These are phyloP conservation scores for Notothenia rossii DNA, from an alignment of 2,113 vertebrate genomes.

Conservation along the genomic window DNA sequence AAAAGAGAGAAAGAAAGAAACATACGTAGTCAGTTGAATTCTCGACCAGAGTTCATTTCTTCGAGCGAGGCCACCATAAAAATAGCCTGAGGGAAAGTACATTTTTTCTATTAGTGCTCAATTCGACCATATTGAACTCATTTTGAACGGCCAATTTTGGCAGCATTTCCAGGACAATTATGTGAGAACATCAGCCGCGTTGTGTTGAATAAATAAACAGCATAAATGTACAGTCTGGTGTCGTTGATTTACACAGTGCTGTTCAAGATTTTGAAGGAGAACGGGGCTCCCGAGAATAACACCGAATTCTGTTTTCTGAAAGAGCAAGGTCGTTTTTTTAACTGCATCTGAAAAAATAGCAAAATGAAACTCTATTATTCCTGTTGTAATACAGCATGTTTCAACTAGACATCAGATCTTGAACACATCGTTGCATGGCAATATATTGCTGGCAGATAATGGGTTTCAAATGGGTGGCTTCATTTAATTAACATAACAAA, in stretches of 20 bases:
- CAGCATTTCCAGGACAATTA: not conserved
- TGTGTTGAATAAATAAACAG: constrained; percentile 30
- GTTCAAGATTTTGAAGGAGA: constrained; percentile 5
- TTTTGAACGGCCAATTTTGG: not conserved
- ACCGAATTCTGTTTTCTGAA: not conserved
- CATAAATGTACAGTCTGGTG: not conserved
- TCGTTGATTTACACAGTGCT: not conserved
- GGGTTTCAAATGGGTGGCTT: not conserved
- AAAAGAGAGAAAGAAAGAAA: not conserved
- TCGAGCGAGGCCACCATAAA: not conserved
- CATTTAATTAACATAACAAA: not conserved
- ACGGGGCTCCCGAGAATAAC: not conserved
- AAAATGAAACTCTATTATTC: not conserved
- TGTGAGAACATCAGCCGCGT: not conserved
- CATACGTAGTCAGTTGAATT: not conserved
- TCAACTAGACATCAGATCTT: not conserved
- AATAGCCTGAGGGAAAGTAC: not conserved
- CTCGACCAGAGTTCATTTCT: not conserved
- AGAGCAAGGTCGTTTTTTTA: not conserved
- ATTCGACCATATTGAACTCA: not conserved
- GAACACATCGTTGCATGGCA: not conserved
- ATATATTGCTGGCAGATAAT: not conserved
- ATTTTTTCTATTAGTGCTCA: constrained; percentile 3
- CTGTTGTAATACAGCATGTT: not conserved
- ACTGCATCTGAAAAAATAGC: not conserved